Evolutionary conservation across 2,113 vertebrate species (phyloP).

Genomic region (Pelusios castaneus): DNA sequence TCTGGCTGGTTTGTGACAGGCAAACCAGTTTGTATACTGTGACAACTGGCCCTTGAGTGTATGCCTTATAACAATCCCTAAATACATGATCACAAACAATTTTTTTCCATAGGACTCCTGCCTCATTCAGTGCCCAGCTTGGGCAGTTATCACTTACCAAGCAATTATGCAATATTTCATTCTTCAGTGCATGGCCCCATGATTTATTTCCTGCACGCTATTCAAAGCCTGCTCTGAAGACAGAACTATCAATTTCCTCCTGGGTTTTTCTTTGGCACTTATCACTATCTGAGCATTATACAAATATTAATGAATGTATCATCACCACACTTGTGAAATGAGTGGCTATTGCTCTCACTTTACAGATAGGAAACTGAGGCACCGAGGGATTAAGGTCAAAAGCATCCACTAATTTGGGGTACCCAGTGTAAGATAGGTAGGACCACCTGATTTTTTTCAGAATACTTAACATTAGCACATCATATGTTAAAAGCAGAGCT

Average conservation of each 20-base stretch:
- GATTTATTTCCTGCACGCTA: fast-evolving
- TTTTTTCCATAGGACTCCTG: not conserved
- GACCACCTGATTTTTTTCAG: not conserved
- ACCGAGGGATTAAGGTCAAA: not conserved
- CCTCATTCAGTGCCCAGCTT: not conserved
- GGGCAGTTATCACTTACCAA: not conserved
- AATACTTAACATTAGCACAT: not conserved
- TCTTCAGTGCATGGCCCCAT: not conserved
- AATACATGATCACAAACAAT: fast-evolving
- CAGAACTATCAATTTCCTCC: not conserved
- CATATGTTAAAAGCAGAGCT: not conserved
- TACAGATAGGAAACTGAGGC: not conserved
- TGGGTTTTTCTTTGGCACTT: not conserved
- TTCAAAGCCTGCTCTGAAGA: not conserved
- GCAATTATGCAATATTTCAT: fast-evolving
- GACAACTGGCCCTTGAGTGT: fast-evolving
- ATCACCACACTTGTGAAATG: not conserved
- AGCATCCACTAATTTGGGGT: not conserved
- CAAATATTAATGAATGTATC: not conserved
- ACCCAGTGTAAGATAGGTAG: not conserved
- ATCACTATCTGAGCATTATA: not conserved
- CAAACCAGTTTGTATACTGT: not conserved
- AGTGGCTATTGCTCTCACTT: not conserved
- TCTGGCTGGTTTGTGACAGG: not conserved
- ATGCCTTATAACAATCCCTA: fast-evolving